Percentiles rank a stretch among this genome's conserved stretches.
Evolutionary conservation across 2,113 vertebrate genomes (phyloP).

Genomic region (Xyliphius kryptos): DNA sequence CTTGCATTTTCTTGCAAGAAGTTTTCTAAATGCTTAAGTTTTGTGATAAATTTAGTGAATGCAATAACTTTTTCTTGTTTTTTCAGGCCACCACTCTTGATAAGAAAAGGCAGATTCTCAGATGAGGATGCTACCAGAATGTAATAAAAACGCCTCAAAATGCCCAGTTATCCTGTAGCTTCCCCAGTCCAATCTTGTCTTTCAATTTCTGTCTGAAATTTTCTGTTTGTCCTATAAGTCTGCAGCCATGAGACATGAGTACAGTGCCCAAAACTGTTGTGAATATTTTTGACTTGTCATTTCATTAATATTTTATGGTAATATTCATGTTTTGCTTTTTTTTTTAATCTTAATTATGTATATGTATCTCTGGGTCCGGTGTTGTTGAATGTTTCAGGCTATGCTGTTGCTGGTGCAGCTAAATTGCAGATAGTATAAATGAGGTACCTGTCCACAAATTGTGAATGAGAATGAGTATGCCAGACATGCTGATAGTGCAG

Average conservation of each 20-base stretch:
- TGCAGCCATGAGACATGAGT: constrained; percentile 9
- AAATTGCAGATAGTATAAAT: constrained; percentile 9
- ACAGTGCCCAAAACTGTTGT: constrained; percentile 6
- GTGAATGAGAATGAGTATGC: background rate
- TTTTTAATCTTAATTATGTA: background rate
- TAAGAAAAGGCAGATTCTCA: constrained; percentile 98
- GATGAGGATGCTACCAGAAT: constrained; percentile 93
- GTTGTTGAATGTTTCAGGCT: constrained; percentile 3
- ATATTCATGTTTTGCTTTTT: background rate
- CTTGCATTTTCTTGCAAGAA: background rate
- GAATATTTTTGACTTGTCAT: constrained; percentile 20
- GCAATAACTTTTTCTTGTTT: background rate
- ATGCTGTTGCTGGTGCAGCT: background rate
- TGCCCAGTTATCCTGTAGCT: constrained; percentile 42
- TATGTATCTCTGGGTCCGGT: constrained; percentile 26
- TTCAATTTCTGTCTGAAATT: constrained; percentile 38
- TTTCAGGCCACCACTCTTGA: constrained; percentile 74
- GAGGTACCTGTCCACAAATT: background rate
- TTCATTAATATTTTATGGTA: constrained; percentile 13
- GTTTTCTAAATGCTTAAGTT: background rate
- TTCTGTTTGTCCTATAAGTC: constrained; percentile 57
- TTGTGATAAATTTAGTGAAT: background rate
- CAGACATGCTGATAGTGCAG: background rate
- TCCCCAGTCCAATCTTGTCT: constrained; percentile 25
- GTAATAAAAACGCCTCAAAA: constrained; percentile 67